Percentiles rank a stretch among this genome's conserved stretches.
Evolutionary conservation across 92 coral and sea anemone species (phyloP).

Genomic region (Meandrina meandrites): DNA sequence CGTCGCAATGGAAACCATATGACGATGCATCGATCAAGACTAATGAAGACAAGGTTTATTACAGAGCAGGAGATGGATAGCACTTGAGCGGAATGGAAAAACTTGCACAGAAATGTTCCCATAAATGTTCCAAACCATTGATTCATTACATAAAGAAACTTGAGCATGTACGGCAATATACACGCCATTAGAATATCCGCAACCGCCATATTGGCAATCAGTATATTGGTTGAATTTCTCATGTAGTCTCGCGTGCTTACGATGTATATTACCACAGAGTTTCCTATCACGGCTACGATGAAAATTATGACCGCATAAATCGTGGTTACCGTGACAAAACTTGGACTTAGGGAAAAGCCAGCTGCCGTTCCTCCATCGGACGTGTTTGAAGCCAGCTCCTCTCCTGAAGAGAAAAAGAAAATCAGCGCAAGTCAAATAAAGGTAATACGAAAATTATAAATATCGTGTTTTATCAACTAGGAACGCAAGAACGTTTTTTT

Average conservation of each 20-base stretch:
- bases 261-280: conserved; percentile 69
- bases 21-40: conserved; percentile 75
- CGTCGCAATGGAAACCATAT: conserved; percentile 69
- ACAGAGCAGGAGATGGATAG: conserved; percentile 75
- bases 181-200: conserved; percentile 76
- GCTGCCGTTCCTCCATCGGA: not conserved
- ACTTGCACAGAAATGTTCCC: conserved; percentile 65
- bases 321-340: conserved; percentile 50
- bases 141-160: conserved; percentile 59
- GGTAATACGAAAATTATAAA: not conserved
- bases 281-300: conserved; percentile 62
- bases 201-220: conserved; percentile 81
- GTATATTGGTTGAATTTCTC: conserved; percentile 78
- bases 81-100: conserved; percentile 57
- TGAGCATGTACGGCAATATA: conserved; percentile 62
- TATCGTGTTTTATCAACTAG: too few species aligned
- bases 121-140: conserved; percentile 72
- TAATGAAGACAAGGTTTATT: conserved; percentile 67
- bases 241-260: conserved; percentile 72
- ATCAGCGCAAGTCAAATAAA: not conserved
- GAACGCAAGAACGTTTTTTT: not conserved
- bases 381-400: conserved; percentile 24
- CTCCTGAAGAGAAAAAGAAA: not conserved
- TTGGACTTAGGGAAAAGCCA: not conserved
- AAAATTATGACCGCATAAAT: conserved; percentile 55